Evolutionary conservation across 1,140 invertebrate species (phyloP).

Genomic region (Lysiphlebus fabarum): DNA sequence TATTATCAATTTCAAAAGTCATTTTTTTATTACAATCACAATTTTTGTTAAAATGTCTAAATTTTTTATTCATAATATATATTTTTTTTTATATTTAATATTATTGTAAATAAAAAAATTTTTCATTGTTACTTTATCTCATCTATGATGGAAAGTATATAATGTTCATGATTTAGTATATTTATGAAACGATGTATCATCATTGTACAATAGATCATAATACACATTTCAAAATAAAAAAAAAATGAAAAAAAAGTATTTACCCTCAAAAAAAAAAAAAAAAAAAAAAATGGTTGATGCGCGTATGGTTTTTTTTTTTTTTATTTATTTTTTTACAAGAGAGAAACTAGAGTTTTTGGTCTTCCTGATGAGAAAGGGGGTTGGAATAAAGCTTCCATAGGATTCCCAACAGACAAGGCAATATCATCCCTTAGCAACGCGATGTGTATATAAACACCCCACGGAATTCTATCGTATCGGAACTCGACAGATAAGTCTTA

Average conservation of each 20-base stretch:
- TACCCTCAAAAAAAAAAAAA: constrained; percentile 6
- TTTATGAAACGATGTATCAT: constrained; percentile 56
- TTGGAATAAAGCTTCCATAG: too few relatives aligned
- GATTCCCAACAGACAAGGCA: too few relatives aligned
- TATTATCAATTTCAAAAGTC: too few relatives aligned
- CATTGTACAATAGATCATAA: constrained; percentile 50
- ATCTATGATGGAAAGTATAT: too few relatives aligned
- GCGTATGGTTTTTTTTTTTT: constrained; percentile 6
- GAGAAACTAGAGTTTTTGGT: too few relatives aligned
- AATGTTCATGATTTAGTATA: constrained; percentile 39
- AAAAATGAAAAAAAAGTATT: constrained; percentile 32
- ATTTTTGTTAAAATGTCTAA: too few relatives aligned
- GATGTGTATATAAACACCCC: constrained; percentile 28
- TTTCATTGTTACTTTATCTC: constrained; percentile 32
- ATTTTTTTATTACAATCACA: too few relatives aligned
- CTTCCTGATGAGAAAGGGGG: too few relatives aligned
- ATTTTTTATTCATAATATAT: too few relatives aligned
- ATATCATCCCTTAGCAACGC: background rate
- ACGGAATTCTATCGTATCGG: constrained; percentile 48
- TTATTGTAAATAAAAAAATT: background rate
- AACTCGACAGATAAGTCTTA: constrained; percentile 48
- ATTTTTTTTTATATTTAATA: too few relatives aligned
- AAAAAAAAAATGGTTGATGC: background rate
- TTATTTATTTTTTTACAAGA: too few relatives aligned
- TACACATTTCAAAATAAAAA: constrained; percentile 36